A percentile compares a stretch with the other conserved stretches of the same genome.
Evolutionary conservation across 2,888 invertebrate genomes (phyloP).

Genomic region (Abrostola triplasia): DNA sequence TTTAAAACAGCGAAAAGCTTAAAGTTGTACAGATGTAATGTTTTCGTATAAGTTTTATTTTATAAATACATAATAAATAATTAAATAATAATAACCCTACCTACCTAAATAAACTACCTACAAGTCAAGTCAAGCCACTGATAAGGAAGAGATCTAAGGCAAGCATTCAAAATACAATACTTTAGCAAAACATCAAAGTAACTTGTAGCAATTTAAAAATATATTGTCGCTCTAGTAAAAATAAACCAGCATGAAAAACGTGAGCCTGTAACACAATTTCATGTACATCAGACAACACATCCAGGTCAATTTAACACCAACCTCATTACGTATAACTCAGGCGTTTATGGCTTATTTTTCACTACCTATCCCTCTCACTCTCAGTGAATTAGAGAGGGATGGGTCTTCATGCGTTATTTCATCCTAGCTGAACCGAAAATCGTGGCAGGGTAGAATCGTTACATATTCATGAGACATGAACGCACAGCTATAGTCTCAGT

Average conservation of each 20-base stretch:
- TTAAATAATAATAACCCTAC: too few species aligned
- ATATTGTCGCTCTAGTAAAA: neutral
- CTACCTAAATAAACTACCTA: too few species aligned
- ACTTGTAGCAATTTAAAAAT: neutral
- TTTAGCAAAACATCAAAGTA: too few species aligned
- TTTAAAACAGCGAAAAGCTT: too few species aligned
- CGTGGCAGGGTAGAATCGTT: slow-evolving; percentile 65
- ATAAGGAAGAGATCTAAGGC: too few species aligned
- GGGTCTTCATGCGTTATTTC: slow-evolving; percentile 52
- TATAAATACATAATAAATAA: too few species aligned
- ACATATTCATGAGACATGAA: slow-evolving; percentile 76
- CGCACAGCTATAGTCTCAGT: slow-evolving; percentile 42
- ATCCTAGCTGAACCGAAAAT: slow-evolving; percentile 63
- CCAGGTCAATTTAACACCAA: slow-evolving; percentile 50
- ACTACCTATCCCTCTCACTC: slow-evolving; percentile 29
- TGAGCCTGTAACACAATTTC: neutral
- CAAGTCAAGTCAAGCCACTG: too few species aligned
- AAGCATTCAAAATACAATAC: too few species aligned
- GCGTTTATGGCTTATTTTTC: slow-evolving; percentile 50
- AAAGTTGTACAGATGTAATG: too few species aligned
- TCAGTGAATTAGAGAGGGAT: slow-evolving; percentile 45
- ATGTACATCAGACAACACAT: slow-evolving; percentile 14
- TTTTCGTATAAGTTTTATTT: too few species aligned
- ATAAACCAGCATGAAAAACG: neutral
- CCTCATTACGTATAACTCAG: slow-evolving; percentile 39